These are phyloP conservation scores for Matsumyia berberina DNA, from an alignment of 2,888 invertebrate species.

Conservation along the genomic window DNA sequence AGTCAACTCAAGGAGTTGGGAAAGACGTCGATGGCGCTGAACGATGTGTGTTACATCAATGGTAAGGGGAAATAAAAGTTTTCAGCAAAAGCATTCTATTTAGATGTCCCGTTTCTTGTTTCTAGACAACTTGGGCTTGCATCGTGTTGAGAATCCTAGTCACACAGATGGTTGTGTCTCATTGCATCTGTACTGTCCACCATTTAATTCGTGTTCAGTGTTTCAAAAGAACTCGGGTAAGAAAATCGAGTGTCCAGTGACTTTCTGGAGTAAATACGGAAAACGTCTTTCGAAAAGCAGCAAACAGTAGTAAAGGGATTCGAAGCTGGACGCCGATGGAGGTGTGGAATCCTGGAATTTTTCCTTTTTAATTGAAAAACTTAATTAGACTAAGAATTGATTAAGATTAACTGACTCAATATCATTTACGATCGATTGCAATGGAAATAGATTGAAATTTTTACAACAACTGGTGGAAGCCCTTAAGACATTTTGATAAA, in stretches of 20 bases:
- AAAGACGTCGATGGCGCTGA: slow-evolving; percentile 87
- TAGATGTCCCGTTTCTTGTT: slow-evolving; percentile 42
- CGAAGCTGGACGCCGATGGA: background rate
- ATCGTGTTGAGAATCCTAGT: slow-evolving; percentile 97
- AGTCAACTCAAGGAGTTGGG: slow-evolving; percentile 88
- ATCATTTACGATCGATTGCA: background rate
- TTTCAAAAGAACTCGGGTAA: slow-evolving; percentile 97
- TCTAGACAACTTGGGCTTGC: slow-evolving; percentile 96
- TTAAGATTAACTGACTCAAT: slow-evolving; percentile 22
- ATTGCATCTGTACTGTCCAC: slow-evolving; percentile 97
- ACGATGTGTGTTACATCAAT: slow-evolving; percentile 97
- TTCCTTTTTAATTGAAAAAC: slow-evolving; percentile 4
- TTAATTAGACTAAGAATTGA: slow-evolving; percentile 45
- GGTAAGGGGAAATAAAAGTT: slow-evolving; percentile 86
- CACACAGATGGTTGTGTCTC: slow-evolving; percentile 95
- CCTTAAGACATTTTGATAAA: background rate
- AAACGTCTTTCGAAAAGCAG: slow-evolving; percentile 82
- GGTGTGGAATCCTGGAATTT: background rate
- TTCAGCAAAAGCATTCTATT: background rate
- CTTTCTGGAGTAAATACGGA: slow-evolving; percentile 97
- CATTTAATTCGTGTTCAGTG: slow-evolving; percentile 93
- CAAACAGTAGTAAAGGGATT: slow-evolving; percentile 26
- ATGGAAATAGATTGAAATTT: too few species aligned
- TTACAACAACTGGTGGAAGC: background rate
- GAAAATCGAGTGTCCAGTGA: slow-evolving; percentile 88